Evolutionary conservation across 2,797 vertebrate genomes (phyloP).

Genomic region (Ibycter americanus): DNA sequence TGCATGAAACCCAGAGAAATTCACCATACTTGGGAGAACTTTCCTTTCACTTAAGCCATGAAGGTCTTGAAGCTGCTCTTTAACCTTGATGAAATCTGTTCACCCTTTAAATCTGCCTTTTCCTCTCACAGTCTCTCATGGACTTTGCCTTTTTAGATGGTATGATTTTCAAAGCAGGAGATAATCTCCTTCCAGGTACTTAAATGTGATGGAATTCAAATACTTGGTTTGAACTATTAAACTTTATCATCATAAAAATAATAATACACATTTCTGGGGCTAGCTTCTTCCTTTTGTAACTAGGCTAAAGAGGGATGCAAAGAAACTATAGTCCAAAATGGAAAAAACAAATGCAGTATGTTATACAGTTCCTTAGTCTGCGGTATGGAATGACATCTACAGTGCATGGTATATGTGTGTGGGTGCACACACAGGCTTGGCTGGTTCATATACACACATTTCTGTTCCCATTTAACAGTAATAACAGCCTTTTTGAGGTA

Average conservation of each 20-base stretch:
- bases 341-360: not conserved
- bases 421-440: not conserved
- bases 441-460: not conserved
- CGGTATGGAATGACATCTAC: not conserved
- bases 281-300: not conserved
- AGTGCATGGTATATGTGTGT: fast-evolving
- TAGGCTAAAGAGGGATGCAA: not conserved
- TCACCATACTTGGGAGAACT: not conserved
- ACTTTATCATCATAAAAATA: not conserved
- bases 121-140: not conserved
- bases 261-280: not conserved
- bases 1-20: not conserved
- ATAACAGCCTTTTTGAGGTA: not conserved
- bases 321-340: not conserved
- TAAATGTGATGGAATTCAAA: not conserved
- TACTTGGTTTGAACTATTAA: not conserved
- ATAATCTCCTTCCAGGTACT: not conserved
- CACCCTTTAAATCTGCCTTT: not conserved
- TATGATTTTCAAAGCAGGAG: not conserved
- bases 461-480: not conserved
- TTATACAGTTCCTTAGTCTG: not conserved
- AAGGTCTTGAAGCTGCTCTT: not conserved
- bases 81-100: not conserved
- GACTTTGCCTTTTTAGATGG: not conserved
- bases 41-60: not conserved